Evolutionary conservation across 1,140 invertebrate species (phyloP), one percentile per base, ranked within the genome.

Genomic region (Atta cephalotes): DNA sequence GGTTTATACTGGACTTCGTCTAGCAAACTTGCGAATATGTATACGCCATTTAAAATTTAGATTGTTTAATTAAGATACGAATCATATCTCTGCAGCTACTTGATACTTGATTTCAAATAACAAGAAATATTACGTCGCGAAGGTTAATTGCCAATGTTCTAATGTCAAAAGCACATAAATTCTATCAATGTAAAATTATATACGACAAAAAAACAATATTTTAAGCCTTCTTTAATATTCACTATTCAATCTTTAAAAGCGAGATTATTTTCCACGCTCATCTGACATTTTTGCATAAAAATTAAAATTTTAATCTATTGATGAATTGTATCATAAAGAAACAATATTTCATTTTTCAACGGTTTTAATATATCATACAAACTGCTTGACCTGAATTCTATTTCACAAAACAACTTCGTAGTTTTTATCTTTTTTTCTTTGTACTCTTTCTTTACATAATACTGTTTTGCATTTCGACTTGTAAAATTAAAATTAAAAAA

Each of bases 41-140:
- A 25, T 53, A 53, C 9, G 12, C 12, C 18, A 51, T 14, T 28
- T 14, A 21, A 68, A 60, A 65, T 79, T 80, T 56, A 68, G 5
- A 56, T 80, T 16, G 25, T 18, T 79, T 25, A 66, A 78, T 79
- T 77, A 77, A 31, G 21, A 62, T 62, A 62, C 18, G 6, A 76
- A 76, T 76, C 16, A 9, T 65, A 80, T 68, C 12, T 21, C 39
- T 18, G 65, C 51, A 66, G 7, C n/a, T n/a, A 66, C 45, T 21
- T 21, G 31, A 7, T 45, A 45, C 35, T 78, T 28, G 28, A 80
- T 35, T 7, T 31, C 31, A 25, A 80, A 31, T 66, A 78, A 9
- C 9, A n/a, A 60, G 53, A n/a, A 60, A 31, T 5, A 76, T 76
- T 76, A 39, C 56, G 21, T 18, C 39, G 31, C 45, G 25, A 66